Evolutionary conservation across 1,140 invertebrate species (phyloP).

Genomic region (Leucophenga varia): DNA sequence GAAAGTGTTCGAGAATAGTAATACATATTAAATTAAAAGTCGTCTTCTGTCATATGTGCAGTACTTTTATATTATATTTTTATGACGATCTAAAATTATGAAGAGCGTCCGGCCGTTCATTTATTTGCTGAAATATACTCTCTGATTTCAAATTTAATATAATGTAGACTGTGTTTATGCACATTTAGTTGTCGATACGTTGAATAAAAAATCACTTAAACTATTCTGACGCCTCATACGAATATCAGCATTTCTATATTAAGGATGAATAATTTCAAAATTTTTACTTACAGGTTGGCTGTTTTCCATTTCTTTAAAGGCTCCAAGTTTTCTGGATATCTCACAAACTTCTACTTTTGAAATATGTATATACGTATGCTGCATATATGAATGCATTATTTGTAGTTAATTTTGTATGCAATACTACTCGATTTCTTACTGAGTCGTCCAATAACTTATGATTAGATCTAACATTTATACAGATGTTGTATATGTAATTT

Average conservation of each 20-base stretch:
- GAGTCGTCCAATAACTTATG: constrained; percentile 66
- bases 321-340: constrained; percentile 77
- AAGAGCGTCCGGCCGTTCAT: no score
- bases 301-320: constrained; percentile 75
- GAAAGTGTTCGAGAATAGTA: no score
- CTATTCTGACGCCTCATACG: no score
- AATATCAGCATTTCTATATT: no score
- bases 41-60: no score
- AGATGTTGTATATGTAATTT: no score
- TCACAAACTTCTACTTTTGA: constrained; percentile 81
- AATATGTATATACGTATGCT: constrained; percentile 84
- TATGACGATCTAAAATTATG: constrained; percentile 52
- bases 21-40: constrained; percentile 27
- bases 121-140: constrained; percentile 47
- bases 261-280: no score
- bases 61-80: constrained; percentile 25
- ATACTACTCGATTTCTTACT: constrained; percentile 73
- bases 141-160: constrained; percentile 49
- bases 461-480: no score
- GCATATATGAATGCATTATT: constrained; percentile 76
- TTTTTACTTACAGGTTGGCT: constrained; percentile 65
- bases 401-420: no score
- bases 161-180: no score
- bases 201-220: no score
- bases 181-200: no score